These are phyloP conservation scores for Charina bottae DNA, from an alignment of 2,113 vertebrate genomes.

Conservation along the genomic window DNA sequence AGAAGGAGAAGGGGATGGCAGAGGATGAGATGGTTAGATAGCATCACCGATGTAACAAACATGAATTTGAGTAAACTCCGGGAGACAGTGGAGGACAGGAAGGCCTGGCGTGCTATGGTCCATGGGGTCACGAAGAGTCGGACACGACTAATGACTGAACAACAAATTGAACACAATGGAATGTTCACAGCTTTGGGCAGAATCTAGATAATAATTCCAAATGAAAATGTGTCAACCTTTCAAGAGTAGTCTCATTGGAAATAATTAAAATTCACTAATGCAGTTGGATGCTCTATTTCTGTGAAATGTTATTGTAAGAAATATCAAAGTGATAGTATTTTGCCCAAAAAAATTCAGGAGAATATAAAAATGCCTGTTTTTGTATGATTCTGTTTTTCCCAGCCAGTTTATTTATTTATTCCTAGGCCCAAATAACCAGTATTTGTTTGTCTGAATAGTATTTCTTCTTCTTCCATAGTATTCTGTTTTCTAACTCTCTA, in stretches of 20 bases:
- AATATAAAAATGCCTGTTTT: conserved; percentile 37
- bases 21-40: no score
- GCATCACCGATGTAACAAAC: no score
- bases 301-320: conserved; percentile 13
- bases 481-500: conserved; percentile 36
- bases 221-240: conserved; percentile 50
- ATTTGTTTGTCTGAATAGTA: conserved; percentile 37
- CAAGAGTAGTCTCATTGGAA: conserved; percentile 45
- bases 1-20: no score
- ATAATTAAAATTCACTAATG: conserved; percentile 47
- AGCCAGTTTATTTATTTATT: conserved; percentile 49
- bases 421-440: conserved; percentile 47
- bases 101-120: no score
- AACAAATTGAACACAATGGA: no score
- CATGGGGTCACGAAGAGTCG: no score
- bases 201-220: conserved; percentile 60
- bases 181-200: background rate
- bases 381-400: conserved; percentile 11
- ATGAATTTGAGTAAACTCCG: no score
- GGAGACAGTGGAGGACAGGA: no score
- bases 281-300: conserved; percentile 39
- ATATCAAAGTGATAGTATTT: conserved; percentile 30
- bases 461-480: conserved; percentile 33
- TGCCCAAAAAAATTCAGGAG: conserved; percentile 16
- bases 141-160: no score